phyloP scores from a whole-genome alignment of 2,888 invertebrate species.

The Ferrisia virgata region DNA sequence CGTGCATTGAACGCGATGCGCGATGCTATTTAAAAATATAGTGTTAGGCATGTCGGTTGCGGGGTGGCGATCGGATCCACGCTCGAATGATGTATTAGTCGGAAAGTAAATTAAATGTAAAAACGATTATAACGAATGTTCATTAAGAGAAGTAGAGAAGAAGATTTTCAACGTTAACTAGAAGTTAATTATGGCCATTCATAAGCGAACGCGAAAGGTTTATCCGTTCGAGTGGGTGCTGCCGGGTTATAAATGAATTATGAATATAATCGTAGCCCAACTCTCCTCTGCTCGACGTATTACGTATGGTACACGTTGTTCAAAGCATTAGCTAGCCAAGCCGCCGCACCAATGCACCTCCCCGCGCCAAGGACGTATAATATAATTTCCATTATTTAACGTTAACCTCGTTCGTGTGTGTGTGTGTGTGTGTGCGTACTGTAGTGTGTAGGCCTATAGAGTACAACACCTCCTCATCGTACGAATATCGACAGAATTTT shows the following conservation, averaged over 20 bases:
- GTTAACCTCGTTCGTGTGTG: not conserved
- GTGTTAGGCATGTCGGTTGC: no score
- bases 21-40: not conserved
- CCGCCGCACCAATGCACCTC: not conserved
- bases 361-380: not conserved
- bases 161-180: conserved; percentile 26
- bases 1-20: not conserved
- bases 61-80: not conserved
- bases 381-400: not conserved
- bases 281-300: not conserved
- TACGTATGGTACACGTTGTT: no score
- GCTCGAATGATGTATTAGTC: conserved; percentile 1
- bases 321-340: not conserved
- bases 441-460: no score
- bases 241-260: conserved; percentile 28
- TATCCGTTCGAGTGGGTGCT: conserved; percentile 33
- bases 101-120: conserved; percentile 13
- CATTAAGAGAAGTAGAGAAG: conserved; percentile 12
- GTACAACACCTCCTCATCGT: no score
- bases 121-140: conserved; percentile 26
- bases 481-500: no score
- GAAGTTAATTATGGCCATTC: conserved; percentile 24
- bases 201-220: conserved; percentile 34
- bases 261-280: conserved; percentile 4
- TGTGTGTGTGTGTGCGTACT: not conserved